Percentiles rank a stretch among this genome's conserved stretches.
Evolutionary conservation across 2,888 invertebrate genomes (phyloP).

Genomic region (Formica aserva): DNA sequence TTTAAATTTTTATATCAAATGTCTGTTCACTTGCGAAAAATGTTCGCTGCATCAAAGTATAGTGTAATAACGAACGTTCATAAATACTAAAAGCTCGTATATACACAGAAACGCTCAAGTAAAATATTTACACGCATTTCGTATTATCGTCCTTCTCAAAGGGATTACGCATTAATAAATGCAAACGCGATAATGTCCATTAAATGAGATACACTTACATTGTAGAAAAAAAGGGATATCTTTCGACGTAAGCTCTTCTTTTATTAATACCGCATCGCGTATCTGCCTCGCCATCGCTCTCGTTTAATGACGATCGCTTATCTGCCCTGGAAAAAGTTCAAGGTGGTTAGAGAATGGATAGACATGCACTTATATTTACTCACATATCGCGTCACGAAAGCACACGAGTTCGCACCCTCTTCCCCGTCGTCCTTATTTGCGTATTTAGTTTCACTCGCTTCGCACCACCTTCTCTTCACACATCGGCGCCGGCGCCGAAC

Average conservation of each 20-base stretch:
- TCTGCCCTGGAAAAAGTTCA: slow-evolving; percentile 47
- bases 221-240: background rate
- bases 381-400: background rate
- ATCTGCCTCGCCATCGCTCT: slow-evolving; percentile 10
- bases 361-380: slow-evolving; percentile 35
- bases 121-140: background rate
- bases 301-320: slow-evolving; percentile 28
- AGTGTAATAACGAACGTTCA: background rate
- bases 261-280: background rate
- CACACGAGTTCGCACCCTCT: slow-evolving; percentile 1
- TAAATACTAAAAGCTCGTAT: background rate
- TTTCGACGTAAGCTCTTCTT: background rate
- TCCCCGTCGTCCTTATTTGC: background rate
- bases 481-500: background rate
- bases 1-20: background rate
- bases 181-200: background rate
- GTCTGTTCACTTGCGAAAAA: background rate
- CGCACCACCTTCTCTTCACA: background rate
- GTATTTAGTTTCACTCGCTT: slow-evolving; percentile 30
- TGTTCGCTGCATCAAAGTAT: background rate
- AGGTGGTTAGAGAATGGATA: slow-evolving; percentile 67
- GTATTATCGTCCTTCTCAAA: background rate
- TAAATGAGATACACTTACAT: background rate
- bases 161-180: background rate
- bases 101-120: background rate